A percentile compares a stretch with the other conserved stretches of the same genome.
These are phyloP conservation scores for Flexamia atlantica DNA, from an alignment of 2,888 invertebrate genomes.

Conservation along the genomic window DNA sequence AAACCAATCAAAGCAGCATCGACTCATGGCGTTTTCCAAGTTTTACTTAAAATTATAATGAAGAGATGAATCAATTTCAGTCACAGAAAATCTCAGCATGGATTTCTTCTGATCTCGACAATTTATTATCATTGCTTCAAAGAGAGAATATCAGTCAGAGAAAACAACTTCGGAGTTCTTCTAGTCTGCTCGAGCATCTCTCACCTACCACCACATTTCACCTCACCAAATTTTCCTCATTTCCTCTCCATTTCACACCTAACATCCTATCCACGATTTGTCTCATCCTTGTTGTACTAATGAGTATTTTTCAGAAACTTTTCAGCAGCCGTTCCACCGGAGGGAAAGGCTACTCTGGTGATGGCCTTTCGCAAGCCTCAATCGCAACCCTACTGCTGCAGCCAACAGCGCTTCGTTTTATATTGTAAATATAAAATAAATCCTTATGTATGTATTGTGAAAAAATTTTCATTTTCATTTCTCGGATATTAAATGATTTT, in stretches of 20 bases:
- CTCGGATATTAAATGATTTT: conserved; percentile 3
- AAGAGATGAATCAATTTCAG: too few species aligned
- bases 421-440: conserved; percentile 27
- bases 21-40: too few species aligned
- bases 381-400: background rate
- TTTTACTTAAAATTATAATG: too few species aligned
- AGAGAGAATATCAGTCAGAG: too few species aligned
- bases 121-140: too few species aligned
- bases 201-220: background rate
- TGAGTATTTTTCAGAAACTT: conserved; percentile 19
- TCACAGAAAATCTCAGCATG: too few species aligned
- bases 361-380: background rate
- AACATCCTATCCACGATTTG: background rate
- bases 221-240: background rate
- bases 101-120: too few species aligned
- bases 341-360: background rate
- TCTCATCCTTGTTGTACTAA: conserved; percentile 11
- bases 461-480: background rate
- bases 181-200: background rate
- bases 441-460: conserved; percentile 7
- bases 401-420: background rate
- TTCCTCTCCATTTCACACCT: conserved; percentile 9
- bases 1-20: too few species aligned
- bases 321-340: background rate
- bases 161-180: background rate